Base-by-base conservation (phyloP, 2,113 vertebrate species). In the Pao palembangensis region DNA sequence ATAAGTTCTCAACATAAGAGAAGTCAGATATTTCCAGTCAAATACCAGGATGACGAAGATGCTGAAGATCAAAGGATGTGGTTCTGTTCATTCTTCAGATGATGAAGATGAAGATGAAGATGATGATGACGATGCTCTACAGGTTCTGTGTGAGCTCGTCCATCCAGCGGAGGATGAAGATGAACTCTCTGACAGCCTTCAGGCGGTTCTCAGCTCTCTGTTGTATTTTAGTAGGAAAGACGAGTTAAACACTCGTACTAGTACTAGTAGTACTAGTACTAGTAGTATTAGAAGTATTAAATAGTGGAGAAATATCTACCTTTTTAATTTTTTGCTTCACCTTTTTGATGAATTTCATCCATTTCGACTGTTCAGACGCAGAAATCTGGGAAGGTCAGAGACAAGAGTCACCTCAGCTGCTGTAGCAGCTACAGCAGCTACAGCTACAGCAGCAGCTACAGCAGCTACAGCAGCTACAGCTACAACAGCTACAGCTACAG, bases 171-270 rank as follows among this genome's bases (percentile, higher is more conserved):
- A 88, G 78, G 61, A 88, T 6, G 66, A 67, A 81, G 53, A 25
- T 75, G 52, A 88, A 83, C 43, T 88, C 86, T 23, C 61, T 8
- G 0, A 75, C 61, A 0, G 82, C 86, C 65, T 86, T 85, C 70
- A 82, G 12, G 0, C 11, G 72, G 4, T 42, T 51, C 21, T 74
- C 8, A 1, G 62, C 55, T 49, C 8, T 64, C 75, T 67, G 59
- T 63, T 21, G 60, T 21, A 55, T 2, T 50, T 19, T 50, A 50
- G n/a, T 20, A 50, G 3, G 0, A 1, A 25, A 7, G 25, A 28
- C 3, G 4, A 28, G 25, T 6, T 28, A 2, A 28, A 28, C 25
- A 5, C 25, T 28, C 3, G 6, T 28, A 23, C 21, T 23, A 58
- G 55, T 16, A 28, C 3, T 17, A 41, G 1, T 2, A 51, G 14